Percentiles rank a stretch among this genome's conserved stretches.
Conservation (phyloP, 1,140 invertebrate genomes). For the Drosophila equinoxialis region DNA sequence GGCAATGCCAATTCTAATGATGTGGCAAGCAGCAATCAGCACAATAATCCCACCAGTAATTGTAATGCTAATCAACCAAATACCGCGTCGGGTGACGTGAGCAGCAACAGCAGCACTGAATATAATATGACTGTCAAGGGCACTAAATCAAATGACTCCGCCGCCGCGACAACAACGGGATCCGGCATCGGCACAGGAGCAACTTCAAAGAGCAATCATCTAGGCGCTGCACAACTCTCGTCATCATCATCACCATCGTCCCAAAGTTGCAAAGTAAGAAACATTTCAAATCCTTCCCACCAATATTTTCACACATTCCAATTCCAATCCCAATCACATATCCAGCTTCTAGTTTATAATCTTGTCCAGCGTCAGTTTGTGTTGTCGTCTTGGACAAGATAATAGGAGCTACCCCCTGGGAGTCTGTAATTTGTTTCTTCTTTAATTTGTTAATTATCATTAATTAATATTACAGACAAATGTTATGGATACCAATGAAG, state of each 20-base stretch:
- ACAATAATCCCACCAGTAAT: constrained; percentile 33
- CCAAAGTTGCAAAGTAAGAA: constrained; percentile 59
- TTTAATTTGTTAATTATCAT: background rate
- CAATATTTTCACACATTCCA: too few relatives aligned
- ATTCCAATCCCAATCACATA: too few relatives aligned
- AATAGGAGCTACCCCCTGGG: too few relatives aligned
- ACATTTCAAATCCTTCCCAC: too few relatives aligned
- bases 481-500: constrained; percentile 45
- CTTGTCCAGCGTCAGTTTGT: background rate
- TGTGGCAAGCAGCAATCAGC: constrained; percentile 26
- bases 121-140: constrained; percentile 41
- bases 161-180: constrained; percentile 3
- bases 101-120: constrained; percentile 18
- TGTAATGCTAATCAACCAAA: constrained; percentile 40
- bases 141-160: constrained; percentile 45
- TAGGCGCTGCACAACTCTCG: constrained; percentile 23
- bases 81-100: constrained; percentile 9
- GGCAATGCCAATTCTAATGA: constrained; percentile 5
- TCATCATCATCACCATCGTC: constrained; percentile 35
- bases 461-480: constrained; percentile 26
- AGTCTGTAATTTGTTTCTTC: too few relatives aligned
- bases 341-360: too few relatives aligned
- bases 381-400: background rate
- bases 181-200: constrained; percentile 1
- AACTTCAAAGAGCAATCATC: constrained; percentile 39